Evolutionary conservation across 2,113 vertebrate species (phyloP).

Genomic region (Rhineura floridana): DNA sequence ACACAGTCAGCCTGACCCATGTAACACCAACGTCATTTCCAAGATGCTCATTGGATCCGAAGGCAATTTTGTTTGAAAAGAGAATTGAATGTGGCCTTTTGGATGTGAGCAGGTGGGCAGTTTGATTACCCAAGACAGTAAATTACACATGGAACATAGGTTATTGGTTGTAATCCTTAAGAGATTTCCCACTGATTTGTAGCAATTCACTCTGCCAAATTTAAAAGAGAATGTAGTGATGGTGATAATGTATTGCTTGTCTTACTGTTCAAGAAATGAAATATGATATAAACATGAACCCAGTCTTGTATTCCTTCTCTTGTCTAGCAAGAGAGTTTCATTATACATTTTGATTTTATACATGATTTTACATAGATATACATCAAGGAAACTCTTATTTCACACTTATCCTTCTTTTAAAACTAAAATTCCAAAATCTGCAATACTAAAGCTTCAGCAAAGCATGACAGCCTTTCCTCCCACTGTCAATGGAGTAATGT

Average conservation of each 20-base stretch:
- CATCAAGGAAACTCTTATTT: conserved; percentile 39
- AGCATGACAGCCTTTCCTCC: too few species aligned
- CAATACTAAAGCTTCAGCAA: neutral
- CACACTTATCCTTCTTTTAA: neutral
- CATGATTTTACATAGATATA: too few species aligned
- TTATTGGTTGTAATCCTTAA: neutral
- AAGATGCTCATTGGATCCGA: conserved; percentile 1
- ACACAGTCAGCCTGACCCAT: neutral
- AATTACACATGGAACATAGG: conserved; percentile 14
- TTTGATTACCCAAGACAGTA: conserved; percentile 17
- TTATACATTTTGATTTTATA: conserved; percentile 36
- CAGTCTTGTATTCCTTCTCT: neutral
- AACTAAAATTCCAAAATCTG: neutral
- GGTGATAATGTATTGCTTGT: neutral
- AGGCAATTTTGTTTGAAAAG: neutral
- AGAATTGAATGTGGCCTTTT: neutral
- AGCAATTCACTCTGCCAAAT: conserved; percentile 26
- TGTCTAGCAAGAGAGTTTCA: conserved; percentile 26
- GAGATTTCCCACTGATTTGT: neutral
- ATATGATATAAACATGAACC: neutral
- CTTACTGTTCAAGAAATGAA: neutral
- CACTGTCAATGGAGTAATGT: neutral
- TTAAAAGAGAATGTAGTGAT: neutral
- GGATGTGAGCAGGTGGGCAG: neutral
- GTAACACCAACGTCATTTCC: conserved; percentile 10